Percentiles rank a stretch among this genome's conserved stretches.
Evolutionary conservation across 2,797 vertebrate genomes (phyloP).

Genomic region (Xyrichtys novacula): DNA sequence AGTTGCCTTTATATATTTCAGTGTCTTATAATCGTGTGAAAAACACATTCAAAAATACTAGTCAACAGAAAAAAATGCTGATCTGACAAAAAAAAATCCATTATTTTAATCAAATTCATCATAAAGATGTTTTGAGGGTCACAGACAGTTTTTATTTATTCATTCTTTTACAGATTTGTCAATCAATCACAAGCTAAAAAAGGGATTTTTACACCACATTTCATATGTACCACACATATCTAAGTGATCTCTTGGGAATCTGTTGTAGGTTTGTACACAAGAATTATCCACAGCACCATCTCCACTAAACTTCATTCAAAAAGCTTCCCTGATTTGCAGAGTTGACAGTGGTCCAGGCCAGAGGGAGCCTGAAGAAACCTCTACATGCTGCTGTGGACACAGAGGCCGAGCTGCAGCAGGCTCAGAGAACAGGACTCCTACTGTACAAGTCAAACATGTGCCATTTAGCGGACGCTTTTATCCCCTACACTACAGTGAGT

Average conservation of each 20-base stretch:
- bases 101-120: too few species aligned
- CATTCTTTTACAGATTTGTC: neutral
- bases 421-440: conserved; percentile 60
- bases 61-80: too few species aligned
- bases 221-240: too few species aligned
- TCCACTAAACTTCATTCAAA: conserved; percentile 54
- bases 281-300: conserved; percentile 46
- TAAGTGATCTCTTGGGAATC: too few species aligned
- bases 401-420: conserved; percentile 43
- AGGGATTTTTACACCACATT: too few species aligned
- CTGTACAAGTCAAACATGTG: conserved; percentile 62
- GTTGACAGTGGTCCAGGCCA: conserved; percentile 47
- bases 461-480: conserved; percentile 49
- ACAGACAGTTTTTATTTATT: neutral
- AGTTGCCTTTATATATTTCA: too few species aligned
- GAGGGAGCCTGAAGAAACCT: conserved; percentile 36
- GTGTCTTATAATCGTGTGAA: too few species aligned
- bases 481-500: conserved; percentile 31
- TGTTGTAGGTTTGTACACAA: conserved; percentile 3
- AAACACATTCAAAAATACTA: too few species aligned
- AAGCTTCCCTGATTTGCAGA: conserved; percentile 31
- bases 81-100: neutral
- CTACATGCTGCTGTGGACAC: conserved; percentile 36
- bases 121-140: neutral
- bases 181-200: too few species aligned